A percentile compares a stretch with the other conserved stretches of the same genome.
Evolutionary conservation across 2,113 vertebrate species (phyloP).

Genomic region (Chaetops frenatus): DNA sequence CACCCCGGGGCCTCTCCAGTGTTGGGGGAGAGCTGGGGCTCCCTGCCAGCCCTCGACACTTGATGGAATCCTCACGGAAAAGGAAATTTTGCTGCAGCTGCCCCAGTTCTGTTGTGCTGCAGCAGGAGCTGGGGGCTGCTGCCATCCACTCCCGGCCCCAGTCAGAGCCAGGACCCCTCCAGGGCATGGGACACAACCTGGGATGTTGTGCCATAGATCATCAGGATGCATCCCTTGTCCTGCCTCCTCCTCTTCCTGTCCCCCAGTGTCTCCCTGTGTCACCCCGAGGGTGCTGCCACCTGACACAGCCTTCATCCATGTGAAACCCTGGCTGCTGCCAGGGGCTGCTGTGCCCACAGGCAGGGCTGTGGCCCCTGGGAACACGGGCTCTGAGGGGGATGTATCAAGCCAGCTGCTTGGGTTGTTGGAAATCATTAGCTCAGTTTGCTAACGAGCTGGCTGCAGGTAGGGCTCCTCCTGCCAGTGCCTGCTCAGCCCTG

Average conservation of each 20-base stretch:
- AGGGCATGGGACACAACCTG: rapidly evolving
- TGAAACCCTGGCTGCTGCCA: neutral
- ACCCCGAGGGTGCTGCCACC: neutral
- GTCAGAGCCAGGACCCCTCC: neutral
- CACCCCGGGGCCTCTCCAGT: rapidly evolving
- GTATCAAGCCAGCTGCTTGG: neutral
- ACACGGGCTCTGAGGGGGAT: rapidly evolving
- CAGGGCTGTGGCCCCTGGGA: neutral
- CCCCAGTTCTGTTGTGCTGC: neutral
- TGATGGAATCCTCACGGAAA: neutral
- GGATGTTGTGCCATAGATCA: too few relatives aligned
- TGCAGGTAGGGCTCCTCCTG: neutral
- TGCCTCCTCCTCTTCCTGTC: neutral
- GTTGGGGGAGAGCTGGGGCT: rapidly evolving
- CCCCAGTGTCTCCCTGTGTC: neutral
- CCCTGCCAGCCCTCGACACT: rapidly evolving
- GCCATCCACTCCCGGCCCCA: neutral
- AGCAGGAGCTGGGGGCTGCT: neutral
- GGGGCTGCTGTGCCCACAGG: neutral
- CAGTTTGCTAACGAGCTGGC: neutral
- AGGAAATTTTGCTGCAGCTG: neutral
- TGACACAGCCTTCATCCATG: rapidly evolving
- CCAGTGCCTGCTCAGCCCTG: neutral
- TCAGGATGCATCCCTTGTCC: neutral
- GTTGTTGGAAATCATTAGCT: neutral